Evolutionary conservation across 64 coral and sea anemone species (phyloP).

Genomic region (Pocillopora damicornis): DNA sequence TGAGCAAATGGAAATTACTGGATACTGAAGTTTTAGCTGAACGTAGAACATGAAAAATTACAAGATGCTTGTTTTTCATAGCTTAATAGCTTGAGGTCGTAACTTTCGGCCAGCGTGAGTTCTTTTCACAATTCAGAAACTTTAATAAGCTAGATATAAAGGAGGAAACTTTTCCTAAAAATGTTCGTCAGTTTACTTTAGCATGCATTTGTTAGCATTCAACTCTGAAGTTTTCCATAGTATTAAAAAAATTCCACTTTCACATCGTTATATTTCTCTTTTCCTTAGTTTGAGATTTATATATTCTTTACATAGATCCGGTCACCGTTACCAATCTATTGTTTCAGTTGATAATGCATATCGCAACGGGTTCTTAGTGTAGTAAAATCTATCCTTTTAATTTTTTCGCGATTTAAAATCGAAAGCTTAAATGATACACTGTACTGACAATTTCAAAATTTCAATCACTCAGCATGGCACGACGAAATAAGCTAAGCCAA

Average conservation of each 20-base stretch:
- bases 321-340: neutral
- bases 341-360: neutral
- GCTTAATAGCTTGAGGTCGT: no score
- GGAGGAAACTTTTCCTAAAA: neutral
- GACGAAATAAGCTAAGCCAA: neutral
- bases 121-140: neutral
- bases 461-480: neutral
- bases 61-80: no score
- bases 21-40: no score
- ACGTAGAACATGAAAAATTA: no score
- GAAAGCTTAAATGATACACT: neutral
- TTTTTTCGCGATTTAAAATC: neutral
- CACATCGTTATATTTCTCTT: no score
- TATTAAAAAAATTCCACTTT: neutral
- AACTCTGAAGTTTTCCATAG: neutral
- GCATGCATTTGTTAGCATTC: neutral
- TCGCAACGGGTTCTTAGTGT: neutral
- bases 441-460: neutral
- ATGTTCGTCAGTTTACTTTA: neutral
- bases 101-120: neutral
- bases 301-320: no score
- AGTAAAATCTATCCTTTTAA: neutral
- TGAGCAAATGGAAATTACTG: no score
- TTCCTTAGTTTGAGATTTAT: neutral
- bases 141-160: neutral